These are phyloP conservation scores for Glaucidium brasilianum DNA, from an alignment of 2,113 vertebrate species.

Conservation along the genomic window DNA sequence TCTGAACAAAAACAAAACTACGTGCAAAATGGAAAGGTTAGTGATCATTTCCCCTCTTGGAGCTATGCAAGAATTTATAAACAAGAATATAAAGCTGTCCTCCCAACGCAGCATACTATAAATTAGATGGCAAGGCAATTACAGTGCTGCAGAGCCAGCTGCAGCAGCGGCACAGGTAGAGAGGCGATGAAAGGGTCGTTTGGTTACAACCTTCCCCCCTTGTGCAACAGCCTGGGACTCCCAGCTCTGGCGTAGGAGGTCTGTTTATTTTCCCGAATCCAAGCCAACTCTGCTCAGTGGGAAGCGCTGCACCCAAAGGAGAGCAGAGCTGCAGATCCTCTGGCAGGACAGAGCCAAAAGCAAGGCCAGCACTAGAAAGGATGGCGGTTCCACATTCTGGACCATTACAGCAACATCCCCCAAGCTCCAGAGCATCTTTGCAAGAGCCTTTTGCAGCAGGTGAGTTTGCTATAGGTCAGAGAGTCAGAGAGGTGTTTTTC, in stretches of 20 bases:
- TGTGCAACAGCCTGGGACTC: neutral
- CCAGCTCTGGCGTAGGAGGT: neutral
- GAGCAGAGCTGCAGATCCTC: neutral
- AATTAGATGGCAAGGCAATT: neutral
- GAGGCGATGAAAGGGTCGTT: rapidly evolving
- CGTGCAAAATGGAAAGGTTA: neutral
- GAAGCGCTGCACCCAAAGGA: neutral
- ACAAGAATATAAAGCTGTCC: neutral
- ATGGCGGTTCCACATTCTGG: rapidly evolving
- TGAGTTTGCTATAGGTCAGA: rapidly evolving
- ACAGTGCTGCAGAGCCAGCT: neutral
- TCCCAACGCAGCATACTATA: rapidly evolving
- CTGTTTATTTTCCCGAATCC: neutral
- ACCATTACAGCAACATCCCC: neutral
- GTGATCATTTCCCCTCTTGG: neutral
- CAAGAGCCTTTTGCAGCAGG: neutral
- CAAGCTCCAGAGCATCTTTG: neutral
- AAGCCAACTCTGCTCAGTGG: neutral
- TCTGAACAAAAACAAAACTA: neutral
- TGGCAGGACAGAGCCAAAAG: rapidly evolving
- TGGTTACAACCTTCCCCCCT: neutral
- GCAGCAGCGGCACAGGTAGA: neutral
- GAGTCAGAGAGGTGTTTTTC: neutral
- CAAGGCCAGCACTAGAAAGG: neutral
- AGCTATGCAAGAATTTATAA: neutral